A percentile compares a stretch with the other conserved stretches of the same genome.
phyloP scores from a whole-genome alignment of 2,113 vertebrate genomes.

The Platysternon megacephalum region DNA sequence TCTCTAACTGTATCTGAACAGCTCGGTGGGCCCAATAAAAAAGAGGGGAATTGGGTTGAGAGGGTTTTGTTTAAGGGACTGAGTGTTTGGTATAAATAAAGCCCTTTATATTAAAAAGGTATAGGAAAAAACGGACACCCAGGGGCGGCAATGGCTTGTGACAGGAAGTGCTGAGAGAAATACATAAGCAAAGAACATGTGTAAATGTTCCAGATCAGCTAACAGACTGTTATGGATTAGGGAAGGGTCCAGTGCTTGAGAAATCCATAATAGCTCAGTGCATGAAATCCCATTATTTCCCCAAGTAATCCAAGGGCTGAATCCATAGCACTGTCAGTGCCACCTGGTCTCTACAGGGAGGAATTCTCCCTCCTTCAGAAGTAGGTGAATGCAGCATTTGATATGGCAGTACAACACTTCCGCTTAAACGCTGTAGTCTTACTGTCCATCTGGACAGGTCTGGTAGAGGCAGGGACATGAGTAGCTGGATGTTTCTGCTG shows the following conservation, averaged over 20 bases:
- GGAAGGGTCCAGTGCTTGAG: background rate
- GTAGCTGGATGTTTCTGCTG: background rate
- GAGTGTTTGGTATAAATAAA: background rate
- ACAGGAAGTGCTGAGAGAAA: background rate
- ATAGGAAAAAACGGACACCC: background rate
- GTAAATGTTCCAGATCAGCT: background rate
- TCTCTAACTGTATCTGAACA: background rate
- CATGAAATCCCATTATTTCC: conserved; percentile 32
- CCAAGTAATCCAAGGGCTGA: background rate
- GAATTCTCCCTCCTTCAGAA: background rate
- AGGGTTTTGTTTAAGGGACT: fast-evolving
- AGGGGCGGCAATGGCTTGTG: background rate
- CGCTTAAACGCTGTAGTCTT: background rate
- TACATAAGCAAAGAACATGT: background rate
- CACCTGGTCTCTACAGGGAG: background rate
- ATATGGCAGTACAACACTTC: background rate
- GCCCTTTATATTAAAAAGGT: background rate
- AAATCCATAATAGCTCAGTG: background rate
- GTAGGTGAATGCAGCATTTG: background rate
- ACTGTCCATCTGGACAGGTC: background rate
- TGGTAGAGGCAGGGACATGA: background rate
- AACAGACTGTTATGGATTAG: background rate
- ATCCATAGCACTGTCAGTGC: background rate
- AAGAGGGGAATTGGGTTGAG: fast-evolving
- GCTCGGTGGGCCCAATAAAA: fast-evolving